Base-by-base conservation (phyloP, 2,888 invertebrate species). In the Sinopyrophorus schimmeli region DNA sequence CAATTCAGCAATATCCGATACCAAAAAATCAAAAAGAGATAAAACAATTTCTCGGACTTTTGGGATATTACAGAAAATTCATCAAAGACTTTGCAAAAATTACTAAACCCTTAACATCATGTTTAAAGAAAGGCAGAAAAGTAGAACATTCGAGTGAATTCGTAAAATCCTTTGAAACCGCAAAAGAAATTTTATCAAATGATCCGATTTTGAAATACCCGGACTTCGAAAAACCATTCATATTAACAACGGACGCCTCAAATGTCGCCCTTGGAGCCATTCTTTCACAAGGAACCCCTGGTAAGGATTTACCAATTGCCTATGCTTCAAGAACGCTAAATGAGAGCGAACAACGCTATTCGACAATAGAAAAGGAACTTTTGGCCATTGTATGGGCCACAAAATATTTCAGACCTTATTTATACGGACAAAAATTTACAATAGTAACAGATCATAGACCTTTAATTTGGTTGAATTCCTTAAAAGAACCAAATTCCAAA, bases 211-310 rank as follows among this genome's bases (percentile, higher is more conserved):
- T 59, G 15, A 18, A n/a, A 21, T 35, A 32, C 51, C 55, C 41
- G 34, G 32, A 57, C 44, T 16, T 18, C 12, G 46, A n/a, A 5
- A 42, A 46, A 35, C 7, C 31, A 10, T 21, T 52, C 9, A 15
- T 10, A 11, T 42, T 58, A 16, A 51, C 47, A 28, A 43, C 43
- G 12, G 59, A 59, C 38, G 54, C 56, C 7, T 42, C 42, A 7
- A 23, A 47, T 32, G n/a, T n/a, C n/a, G n/a, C n/a, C n/a, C n/a
- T n/a, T n/a, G n/a, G n/a, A n/a, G n/a, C n/a, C n/a, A n/a, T n/a
- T n/a, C n/a, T n/a, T n/a, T n/a, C n/a, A n/a, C n/a, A n/a, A n/a
- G n/a, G n/a, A n/a, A n/a, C n/a, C n/a, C n/a, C n/a, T n/a, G n/a
- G n/a, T n/a, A n/a, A n/a, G n/a, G n/a, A n/a, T 23, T 9, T 23